A percentile compares a stretch with the other conserved stretches of the same genome.
Conservation (phyloP, 1,140 invertebrate genomes). For the Neotoxoptera formosana region DNA sequence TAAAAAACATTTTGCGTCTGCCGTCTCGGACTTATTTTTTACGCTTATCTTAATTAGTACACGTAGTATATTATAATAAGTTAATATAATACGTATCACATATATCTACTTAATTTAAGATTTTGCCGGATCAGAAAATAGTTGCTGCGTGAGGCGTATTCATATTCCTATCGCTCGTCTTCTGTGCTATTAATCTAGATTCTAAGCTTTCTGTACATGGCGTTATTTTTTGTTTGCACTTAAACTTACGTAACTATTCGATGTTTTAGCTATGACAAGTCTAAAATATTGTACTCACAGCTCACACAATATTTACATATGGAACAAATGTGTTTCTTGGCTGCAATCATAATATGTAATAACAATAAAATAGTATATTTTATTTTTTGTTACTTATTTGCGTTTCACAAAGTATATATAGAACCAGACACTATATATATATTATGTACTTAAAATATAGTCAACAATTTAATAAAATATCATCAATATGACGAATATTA, state of each 20-base stretch:
- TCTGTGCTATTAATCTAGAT: neutral
- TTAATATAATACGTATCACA: neutral
- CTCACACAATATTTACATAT: neutral
- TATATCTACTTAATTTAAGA: constrained; percentile 1
- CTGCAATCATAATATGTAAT: neutral
- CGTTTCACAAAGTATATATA: neutral
- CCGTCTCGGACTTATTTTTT: neutral
- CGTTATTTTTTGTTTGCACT: neutral
- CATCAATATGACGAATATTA: too few species aligned
- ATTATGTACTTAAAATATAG: neutral
- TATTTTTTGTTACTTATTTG: neutral
- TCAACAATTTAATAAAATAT: too few species aligned
- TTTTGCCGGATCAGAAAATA: neutral
- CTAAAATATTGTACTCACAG: neutral
- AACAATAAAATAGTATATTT: neutral
- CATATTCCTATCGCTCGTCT: neutral
- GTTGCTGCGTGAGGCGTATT: neutral
- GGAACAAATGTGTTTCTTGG: neutral
- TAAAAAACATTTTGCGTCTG: neutral
- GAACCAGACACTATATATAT: neutral
- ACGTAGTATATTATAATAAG: neutral
- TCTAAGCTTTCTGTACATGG: neutral
- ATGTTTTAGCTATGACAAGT: neutral
- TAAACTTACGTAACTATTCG: neutral
- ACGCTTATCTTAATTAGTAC: neutral